Conservation (phyloP, 2,113 vertebrate genomes). For the Heterotis niloticus region DNA sequence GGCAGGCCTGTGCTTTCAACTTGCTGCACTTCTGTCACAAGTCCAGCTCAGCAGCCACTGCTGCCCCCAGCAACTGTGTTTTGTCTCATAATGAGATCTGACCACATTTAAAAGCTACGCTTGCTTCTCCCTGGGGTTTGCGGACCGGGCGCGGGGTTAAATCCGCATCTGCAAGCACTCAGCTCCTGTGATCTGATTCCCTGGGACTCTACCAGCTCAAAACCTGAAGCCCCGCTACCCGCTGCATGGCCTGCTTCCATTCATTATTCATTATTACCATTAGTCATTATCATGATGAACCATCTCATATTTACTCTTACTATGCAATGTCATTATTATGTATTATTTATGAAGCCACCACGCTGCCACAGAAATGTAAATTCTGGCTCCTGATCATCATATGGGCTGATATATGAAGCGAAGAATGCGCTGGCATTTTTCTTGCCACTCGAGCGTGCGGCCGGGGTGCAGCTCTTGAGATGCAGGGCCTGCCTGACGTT, state of each 20-base stretch:
- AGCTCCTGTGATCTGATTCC: not conserved
- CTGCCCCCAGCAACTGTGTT: too few relatives aligned
- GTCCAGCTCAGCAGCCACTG: too few relatives aligned
- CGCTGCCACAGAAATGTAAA: conserved; percentile 18
- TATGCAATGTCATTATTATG: conserved; percentile 17
- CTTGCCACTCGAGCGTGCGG: not conserved
- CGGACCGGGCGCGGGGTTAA: too few relatives aligned
- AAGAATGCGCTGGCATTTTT: conserved; percentile 1
- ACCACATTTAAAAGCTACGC: too few relatives aligned
- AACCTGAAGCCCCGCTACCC: not conserved
- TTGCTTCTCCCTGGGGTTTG: too few relatives aligned
- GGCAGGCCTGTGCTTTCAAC: too few relatives aligned
- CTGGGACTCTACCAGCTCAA: not conserved
- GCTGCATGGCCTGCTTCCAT: not conserved
- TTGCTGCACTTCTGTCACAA: too few relatives aligned
- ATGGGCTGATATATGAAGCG: not conserved
- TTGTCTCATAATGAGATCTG: too few relatives aligned
- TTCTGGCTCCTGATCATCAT: not conserved
- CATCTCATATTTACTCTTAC: conserved; percentile 19
- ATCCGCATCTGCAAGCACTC: not conserved
- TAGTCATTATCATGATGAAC: conserved; percentile 18
- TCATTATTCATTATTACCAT: conserved; percentile 20
- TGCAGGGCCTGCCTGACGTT: not conserved
- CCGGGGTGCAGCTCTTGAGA: not conserved
- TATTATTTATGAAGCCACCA: conserved; percentile 19